Percentiles rank a stretch among this genome's conserved stretches.
phyloP scores from a whole-genome alignment of 2,888 invertebrate species.

The Cepaea hortensis region DNA sequence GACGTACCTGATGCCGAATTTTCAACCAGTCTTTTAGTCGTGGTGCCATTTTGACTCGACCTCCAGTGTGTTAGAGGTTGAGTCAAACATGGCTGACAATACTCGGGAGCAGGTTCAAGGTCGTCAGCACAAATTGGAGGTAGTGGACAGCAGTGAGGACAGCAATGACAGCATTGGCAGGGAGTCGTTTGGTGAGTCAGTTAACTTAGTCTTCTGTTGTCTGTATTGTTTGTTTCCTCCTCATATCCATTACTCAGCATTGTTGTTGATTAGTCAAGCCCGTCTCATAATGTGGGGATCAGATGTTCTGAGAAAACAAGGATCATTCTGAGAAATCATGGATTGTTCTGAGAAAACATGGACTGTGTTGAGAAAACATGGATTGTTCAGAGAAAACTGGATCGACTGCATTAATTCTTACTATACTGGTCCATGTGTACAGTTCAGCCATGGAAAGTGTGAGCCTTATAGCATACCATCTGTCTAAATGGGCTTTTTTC shows the following conservation, averaged over 20 bases:
- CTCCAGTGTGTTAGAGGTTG: neutral
- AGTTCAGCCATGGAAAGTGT: too few species aligned
- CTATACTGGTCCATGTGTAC: too few species aligned
- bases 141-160: slow-evolving; percentile 42
- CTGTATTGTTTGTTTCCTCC: neutral
- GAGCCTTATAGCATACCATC: too few species aligned
- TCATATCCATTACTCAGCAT: neutral
- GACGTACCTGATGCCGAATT: neutral
- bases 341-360: too few species aligned
- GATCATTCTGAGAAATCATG: too few species aligned
- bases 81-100: slow-evolving; percentile 40
- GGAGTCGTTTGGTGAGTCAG: slow-evolving; percentile 27
- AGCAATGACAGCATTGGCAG: slow-evolving; percentile 32
- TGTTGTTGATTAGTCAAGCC: neutral
- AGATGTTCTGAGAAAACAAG: too few species aligned
- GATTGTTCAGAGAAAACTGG: too few species aligned
- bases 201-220: neutral
- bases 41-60: slow-evolving; percentile 4
- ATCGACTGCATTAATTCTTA: too few species aligned
- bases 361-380: too few species aligned
- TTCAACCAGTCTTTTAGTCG: neutral
- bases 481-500: too few species aligned
- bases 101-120: slow-evolving; percentile 28
- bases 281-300: too few species aligned
- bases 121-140: slow-evolving; percentile 39